Evolutionary conservation across 2,113 vertebrate species (phyloP), one percentile per base, ranked within the genome.

Genomic region (Tachycineta bicolor): DNA sequence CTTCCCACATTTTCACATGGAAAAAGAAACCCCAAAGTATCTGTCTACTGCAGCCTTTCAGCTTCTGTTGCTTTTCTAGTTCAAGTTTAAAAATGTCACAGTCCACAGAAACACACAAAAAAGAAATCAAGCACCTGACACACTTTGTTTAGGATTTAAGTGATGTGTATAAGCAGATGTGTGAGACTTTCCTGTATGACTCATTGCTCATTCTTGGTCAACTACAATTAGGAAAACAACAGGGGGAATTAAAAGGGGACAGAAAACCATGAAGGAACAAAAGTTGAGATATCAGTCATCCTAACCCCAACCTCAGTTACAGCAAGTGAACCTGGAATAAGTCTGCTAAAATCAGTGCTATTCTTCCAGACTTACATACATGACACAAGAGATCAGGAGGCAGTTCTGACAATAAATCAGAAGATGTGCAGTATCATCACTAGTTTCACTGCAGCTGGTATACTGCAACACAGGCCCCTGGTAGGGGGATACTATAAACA

Each of bases 71-170:
- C 58, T 91, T 83, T 94, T 87, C 69, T 63, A 81, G 17, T 29
- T 82, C 86, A 55, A 74, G 24, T 19, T 67, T 12, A 75, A 88
- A 96, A 93, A 75, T 60, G 65, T 33, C 47, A 87, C 26, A 44
- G 34, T 37, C n/a, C 19, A 47, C 4, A 75, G 47, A 90, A 88
- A 83, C 34, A 18, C 77, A 86, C 25, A 12, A 94, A 94, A 89
- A 92, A 88, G 53, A 88, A 83, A 91, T 73, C 62, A 73, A 87
- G 62, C 37, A 91, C 49, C 62, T 92, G 77, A 84, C 49, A 79
- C 53, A 60, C 53, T 64, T 62, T 31, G 26, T 78, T 70, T 88
- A 71, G 64, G 76, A 75, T 90, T 89, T 87, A 81, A 78, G 68
- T 84, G 65, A 78, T 3, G 1, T 14, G 13, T 44, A 39, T 10